phyloP scores from a whole-genome alignment of 2,797 vertebrate species.

The Ceyx erithaca region DNA sequence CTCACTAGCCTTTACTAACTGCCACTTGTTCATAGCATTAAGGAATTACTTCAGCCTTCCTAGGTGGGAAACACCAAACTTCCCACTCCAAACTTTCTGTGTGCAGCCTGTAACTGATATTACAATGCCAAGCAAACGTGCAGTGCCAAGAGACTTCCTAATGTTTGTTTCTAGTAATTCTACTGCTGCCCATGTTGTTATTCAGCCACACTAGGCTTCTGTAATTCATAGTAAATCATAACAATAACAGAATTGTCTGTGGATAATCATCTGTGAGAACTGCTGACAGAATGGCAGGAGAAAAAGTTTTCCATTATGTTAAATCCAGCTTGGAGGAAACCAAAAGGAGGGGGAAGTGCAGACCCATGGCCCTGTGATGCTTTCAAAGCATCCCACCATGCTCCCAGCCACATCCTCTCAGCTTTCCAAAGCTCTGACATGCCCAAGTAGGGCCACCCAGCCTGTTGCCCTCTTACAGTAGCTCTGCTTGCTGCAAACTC shows the following conservation, averaged over 20 bases:
- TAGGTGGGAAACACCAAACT: not conserved
- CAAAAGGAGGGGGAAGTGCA: not conserved
- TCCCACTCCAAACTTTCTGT: not conserved
- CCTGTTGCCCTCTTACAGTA: not conserved
- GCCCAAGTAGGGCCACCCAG: not conserved
- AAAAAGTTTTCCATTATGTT: not conserved
- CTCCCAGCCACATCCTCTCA: not conserved
- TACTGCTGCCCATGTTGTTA: not conserved
- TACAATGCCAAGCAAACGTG: not conserved
- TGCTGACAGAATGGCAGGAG: not conserved
- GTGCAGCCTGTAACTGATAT: rapidly evolving
- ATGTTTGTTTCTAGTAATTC: not conserved
- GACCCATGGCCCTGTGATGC: not conserved
- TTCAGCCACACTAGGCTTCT: not conserved
- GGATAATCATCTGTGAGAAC: conserved; percentile 10
- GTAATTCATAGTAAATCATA: not conserved
- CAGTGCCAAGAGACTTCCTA: not conserved
- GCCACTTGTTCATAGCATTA: rapidly evolving
- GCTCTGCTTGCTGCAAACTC: not conserved
- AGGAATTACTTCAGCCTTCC: not conserved
- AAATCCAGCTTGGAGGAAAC: not conserved
- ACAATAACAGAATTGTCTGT: not conserved
- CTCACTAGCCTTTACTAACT: not conserved
- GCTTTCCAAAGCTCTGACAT: not conserved
- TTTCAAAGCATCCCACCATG: not conserved